Evolutionary conservation across 2,797 vertebrate species (phyloP).

Genomic region (Taeniopygia guttata): DNA sequence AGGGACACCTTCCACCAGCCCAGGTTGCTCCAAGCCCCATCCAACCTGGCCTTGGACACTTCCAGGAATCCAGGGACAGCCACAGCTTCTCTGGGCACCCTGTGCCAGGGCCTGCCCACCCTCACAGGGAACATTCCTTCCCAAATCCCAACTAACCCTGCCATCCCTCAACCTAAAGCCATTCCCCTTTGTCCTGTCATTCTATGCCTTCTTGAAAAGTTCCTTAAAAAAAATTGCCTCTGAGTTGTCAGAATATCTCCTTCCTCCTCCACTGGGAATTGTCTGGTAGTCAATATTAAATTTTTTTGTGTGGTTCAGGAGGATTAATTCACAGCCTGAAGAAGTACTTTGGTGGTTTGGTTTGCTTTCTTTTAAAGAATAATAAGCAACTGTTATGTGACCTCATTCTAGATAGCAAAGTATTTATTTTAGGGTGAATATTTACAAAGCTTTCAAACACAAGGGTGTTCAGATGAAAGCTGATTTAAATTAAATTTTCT

Average conservation of each 20-base stretch:
- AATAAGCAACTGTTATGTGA: neutral
- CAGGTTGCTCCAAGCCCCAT: fast-evolving
- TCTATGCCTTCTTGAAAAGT: neutral
- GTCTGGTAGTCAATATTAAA: neutral
- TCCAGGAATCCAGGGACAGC: neutral
- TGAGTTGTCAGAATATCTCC: neutral
- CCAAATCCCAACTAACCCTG: neutral
- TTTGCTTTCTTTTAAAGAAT: neutral
- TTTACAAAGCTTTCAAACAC: neutral
- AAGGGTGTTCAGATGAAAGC: neutral
- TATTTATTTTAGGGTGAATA: neutral
- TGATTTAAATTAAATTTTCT: neutral
- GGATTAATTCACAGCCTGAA: neutral
- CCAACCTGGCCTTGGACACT: neutral
- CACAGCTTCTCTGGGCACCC: neutral
- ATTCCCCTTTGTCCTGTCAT: neutral
- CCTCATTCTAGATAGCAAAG: neutral
- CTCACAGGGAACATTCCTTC: neutral
- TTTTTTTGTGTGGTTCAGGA: neutral
- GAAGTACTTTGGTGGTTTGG: neutral
- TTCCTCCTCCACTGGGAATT: neutral
- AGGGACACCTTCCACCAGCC: fast-evolving
- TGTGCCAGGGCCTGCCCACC: neutral
- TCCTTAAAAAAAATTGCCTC: neutral
- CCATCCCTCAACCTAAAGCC: neutral